Evolutionary conservation across 1,140 invertebrate species (phyloP), one percentile per base, ranked within the genome.

Genomic region (Drosophila arawakana): DNA sequence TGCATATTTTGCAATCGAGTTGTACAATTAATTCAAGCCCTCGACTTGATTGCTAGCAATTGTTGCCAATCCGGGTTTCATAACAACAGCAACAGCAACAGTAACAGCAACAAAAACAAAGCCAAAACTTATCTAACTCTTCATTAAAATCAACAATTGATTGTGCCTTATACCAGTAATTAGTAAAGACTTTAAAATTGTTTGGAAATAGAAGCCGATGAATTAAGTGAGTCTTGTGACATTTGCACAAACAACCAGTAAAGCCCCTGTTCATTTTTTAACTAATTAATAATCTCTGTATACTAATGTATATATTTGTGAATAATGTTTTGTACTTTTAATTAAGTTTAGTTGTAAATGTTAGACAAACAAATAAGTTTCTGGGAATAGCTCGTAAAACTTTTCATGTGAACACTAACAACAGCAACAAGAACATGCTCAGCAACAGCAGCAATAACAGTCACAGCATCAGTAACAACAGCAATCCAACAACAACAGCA

Each of bases 1-100:
- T 80, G 80, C 76, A 82, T 83, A 84, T 82, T 80, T 77, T 41
- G 65, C 65, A 60, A 37, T 25, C 70, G 63, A 39, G 62, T 13
- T 43, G 35, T n/a, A 68, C 70, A 70, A 70, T 70, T 62, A 70
- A 74, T 74, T 55, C 35, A 30, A 55, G 54, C 49, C 54, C 37
- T 11, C 15, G 11, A 37, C 15, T 71, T 75, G 58, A 58, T 71
- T 75, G 13, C 37, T 30, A 11, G 35, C 67, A 50, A 62, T 71
- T 70, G 67, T 75, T 71, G 67, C 39, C 73, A 63, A 75, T 75
- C 58, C 73, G 73, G 73, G 35, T 70, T 74, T 62, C 35, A 21
- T 69, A 73, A 73, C 44, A 30, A 30, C 21, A 37, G 25, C 30
- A 37, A 61, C 21, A 2, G 4, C 25, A 25, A 25, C 18, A 25